phyloP scores from a whole-genome alignment of 2,113 vertebrate species.

The Poeciliopsis retropinna region DNA sequence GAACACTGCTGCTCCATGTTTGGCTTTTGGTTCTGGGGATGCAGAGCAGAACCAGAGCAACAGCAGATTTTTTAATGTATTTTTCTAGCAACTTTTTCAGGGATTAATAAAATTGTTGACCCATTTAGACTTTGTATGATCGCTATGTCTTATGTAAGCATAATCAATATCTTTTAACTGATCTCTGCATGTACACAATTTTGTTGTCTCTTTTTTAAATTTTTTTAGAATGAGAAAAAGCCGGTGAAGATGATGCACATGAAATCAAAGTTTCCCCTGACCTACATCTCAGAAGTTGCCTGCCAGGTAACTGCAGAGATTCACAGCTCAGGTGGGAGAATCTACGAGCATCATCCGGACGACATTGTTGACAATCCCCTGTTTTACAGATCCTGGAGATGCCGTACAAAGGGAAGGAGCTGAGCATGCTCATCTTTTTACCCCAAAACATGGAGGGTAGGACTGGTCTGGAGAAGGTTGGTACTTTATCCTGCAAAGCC shows the following conservation, averaged over 20 bases:
- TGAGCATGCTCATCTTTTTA: conserved; percentile 93
- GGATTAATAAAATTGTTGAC: too few species aligned
- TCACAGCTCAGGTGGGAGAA: background rate
- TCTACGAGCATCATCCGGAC: background rate
- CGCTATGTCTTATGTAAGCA: too few species aligned
- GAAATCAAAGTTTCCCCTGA: conserved; percentile 84
- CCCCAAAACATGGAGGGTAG: conserved; percentile 84
- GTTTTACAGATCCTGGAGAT: conserved; percentile 85
- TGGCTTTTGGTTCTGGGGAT: too few species aligned
- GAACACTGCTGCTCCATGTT: too few species aligned
- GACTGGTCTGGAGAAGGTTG: conserved; percentile 90
- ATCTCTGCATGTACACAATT: background rate
- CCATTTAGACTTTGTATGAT: too few species aligned
- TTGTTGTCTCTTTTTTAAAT: background rate
- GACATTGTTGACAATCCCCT: background rate
- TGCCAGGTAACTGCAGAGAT: conserved; percentile 61
- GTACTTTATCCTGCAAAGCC: background rate
- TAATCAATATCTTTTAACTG: too few species aligned
- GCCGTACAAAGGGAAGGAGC: conserved; percentile 88
- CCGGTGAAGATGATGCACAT: conserved; percentile 90
- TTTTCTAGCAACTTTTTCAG: too few species aligned
- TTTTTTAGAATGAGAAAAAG: conserved; percentile 83
- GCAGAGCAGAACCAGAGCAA: too few species aligned
- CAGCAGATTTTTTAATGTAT: too few species aligned
- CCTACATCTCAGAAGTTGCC: conserved; percentile 80